Evolutionary conservation across 2,888 invertebrate species (phyloP), one percentile per base, ranked within the genome.

Genomic region (Phengaris alcon): DNA sequence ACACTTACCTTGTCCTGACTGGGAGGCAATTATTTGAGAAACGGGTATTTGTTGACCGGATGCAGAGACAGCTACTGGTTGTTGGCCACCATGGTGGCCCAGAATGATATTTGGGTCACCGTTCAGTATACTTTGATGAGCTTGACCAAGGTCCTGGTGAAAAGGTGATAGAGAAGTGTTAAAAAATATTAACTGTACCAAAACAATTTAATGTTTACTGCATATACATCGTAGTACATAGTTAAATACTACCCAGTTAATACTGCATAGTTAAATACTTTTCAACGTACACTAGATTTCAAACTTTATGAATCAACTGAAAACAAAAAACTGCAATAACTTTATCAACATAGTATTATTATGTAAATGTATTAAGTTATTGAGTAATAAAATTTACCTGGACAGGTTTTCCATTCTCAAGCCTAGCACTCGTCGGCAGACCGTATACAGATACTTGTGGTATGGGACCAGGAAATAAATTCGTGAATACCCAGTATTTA

Each of bases 401-500:
- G 22, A 94, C 90, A 77, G 95, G 91, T 88, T 95, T 95, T 79
- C 94, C 95, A 87, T 93, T 94, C 85, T 95, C 95, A 82, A 94
- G 90, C 82, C 95, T 93, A 76, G 95, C 90, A 78, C 94, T 93
- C 75, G 95, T 94, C 76, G 95, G 95, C 77, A 96, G 90, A 15
- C 95, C 95, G 86, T 96, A 96, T 75, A 96, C 96, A 72, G 96
- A 96, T 75, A 96, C 96, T 94, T 96, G 96, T 77, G 96, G 96
- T 87, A 96, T 94, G 74, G 96, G 96, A 76, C 96, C 95, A 75
- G 96, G 97, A 86, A 97, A 95, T 80, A 97, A 93, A 94, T 97
- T 97, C 78, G 97, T 96, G 87, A 97, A 95, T 85, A 97, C 96
- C 97, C 96, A 97, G 88, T 97, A 97, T 89, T 97, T 97, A 80